Conservation (phyloP, 2,797 vertebrate genomes). For the Malacoraja senta region DNA sequence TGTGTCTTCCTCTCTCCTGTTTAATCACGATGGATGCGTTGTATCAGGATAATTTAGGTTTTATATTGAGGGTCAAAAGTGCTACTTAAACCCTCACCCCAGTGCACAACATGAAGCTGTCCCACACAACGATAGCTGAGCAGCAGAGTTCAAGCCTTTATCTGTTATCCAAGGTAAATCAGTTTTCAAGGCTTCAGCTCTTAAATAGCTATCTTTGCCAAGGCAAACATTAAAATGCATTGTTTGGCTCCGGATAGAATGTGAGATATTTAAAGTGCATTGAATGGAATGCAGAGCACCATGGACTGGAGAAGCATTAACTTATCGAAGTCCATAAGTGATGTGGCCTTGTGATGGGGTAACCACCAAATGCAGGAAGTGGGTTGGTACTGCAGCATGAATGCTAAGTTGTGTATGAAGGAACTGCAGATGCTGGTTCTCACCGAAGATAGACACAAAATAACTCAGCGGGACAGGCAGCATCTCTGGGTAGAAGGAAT, state of each 20-base stretch:
- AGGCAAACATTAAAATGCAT: slow-evolving; percentile 23
- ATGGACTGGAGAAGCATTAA: not conserved
- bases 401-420: too few relatives aligned
- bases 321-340: not conserved
- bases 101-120: not conserved
- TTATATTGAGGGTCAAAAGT: not conserved
- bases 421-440: too few relatives aligned
- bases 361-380: not conserved
- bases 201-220: slow-evolving; percentile 31
- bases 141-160: slow-evolving; percentile 20
- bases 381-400: not conserved
- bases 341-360: not conserved
- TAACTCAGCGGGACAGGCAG: too few relatives aligned
- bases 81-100: not conserved
- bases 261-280: slow-evolving; percentile 27
- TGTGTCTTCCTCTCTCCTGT: too few relatives aligned
- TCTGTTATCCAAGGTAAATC: slow-evolving; percentile 37
- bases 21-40: not conserved
- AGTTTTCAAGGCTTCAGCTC: slow-evolving; percentile 30
- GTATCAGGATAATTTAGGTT: not conserved
- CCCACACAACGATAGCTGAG: not conserved
- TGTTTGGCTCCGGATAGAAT: slow-evolving; percentile 18
- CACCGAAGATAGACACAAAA: too few relatives aligned
- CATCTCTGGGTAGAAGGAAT: too few relatives aligned
- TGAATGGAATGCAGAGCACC: slow-evolving; percentile 17